Conservation (phyloP, 2,797 vertebrate species). For the Anas bahamensis region DNA sequence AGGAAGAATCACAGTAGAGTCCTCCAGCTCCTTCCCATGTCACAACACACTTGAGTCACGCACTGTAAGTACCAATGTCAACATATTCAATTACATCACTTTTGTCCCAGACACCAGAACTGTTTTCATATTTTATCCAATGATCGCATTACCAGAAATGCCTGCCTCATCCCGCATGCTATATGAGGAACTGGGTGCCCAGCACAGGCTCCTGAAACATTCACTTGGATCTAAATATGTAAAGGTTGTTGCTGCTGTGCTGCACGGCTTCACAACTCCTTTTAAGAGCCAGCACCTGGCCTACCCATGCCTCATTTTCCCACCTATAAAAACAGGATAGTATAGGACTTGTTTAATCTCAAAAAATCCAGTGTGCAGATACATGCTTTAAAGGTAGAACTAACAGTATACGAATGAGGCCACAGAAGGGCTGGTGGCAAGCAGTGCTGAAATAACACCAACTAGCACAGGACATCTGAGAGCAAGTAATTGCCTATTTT, state of each 20-base stretch:
- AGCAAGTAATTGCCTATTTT: neutral
- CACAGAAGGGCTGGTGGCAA: neutral
- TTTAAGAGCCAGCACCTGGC: neutral
- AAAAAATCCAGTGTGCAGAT: neutral
- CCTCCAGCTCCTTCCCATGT: neutral
- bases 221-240: accelerated
- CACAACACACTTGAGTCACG: neutral
- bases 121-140: neutral
- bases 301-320: neutral
- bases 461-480: neutral
- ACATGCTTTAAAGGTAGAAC: neutral
- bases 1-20: neutral
- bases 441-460: neutral
- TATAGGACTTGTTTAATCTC: neutral
- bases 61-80: neutral
- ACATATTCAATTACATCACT: neutral
- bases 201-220: neutral
- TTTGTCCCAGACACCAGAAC: neutral
- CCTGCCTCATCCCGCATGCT: neutral
- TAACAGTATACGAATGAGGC: neutral
- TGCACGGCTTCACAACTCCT: neutral
- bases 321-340: neutral
- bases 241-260: neutral
- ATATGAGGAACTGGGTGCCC: neutral
- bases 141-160: neutral